A percentile compares a stretch with the other conserved stretches of the same genome.
Conservation (phyloP, 1,140 invertebrate species). For the silkworm (Bombyx mori) region DNA sequence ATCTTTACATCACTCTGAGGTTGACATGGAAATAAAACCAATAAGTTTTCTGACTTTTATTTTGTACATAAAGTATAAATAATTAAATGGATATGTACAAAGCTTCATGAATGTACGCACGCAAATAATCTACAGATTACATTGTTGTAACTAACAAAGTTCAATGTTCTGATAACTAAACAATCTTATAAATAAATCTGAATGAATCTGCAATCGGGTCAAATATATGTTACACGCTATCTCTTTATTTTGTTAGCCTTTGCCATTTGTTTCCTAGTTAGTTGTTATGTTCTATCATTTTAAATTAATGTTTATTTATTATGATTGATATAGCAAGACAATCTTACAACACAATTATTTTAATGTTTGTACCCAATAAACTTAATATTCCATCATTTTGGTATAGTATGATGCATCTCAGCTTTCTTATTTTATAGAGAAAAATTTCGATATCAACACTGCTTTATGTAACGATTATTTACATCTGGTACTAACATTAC, state of each 20-base stretch:
- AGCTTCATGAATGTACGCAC: neutral
- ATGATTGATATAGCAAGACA: too few species aligned
- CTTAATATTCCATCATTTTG: too few species aligned
- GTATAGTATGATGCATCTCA: too few species aligned
- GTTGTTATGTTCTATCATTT: slow-evolving; percentile 3
- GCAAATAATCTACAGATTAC: slow-evolving; percentile 3
- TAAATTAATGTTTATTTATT: neutral
- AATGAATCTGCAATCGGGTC: slow-evolving; percentile 12
- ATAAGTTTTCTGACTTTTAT: too few species aligned
- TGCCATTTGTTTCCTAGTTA: slow-evolving; percentile 13
- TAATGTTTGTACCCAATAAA: too few species aligned
- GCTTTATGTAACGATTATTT: neutral
- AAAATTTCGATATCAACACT: neutral
- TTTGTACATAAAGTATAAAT: too few species aligned
- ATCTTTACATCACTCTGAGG: too few species aligned
- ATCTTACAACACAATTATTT: too few species aligned
- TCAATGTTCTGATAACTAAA: slow-evolving; percentile 16
- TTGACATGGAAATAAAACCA: too few species aligned
- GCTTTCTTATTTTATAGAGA: neutral
- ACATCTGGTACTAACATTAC: neutral
- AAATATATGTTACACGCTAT: slow-evolving; percentile 11
- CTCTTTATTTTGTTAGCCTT: slow-evolving; percentile 12
- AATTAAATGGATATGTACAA: neutral
- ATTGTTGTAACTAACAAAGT: slow-evolving; percentile 13
- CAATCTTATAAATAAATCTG: slow-evolving; percentile 5